Evolutionary conservation across 2,888 invertebrate genomes (phyloP), one percentile per base, ranked within the genome.

Genomic region (Parascotia fuliginaria): DNA sequence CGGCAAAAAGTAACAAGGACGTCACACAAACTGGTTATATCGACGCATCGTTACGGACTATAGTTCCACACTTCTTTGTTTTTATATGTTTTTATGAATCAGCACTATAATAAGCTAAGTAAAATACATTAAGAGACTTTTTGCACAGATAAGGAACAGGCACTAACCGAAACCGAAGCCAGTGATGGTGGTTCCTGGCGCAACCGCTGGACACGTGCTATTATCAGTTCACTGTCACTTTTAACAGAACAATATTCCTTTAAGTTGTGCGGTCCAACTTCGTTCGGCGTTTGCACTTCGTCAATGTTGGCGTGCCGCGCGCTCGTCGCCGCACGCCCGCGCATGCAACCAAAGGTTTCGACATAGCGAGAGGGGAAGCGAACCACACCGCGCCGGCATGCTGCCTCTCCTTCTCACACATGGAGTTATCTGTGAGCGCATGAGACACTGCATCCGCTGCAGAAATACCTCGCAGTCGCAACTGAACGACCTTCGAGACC

Each of bases 401-500:
- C 42, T 58, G 56, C 64, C 66, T 87, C 89, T 83, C 88, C 60
- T 73, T 90, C 75, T 39, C 73, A 69, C 89, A 39, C 62, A 55
- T 44, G 19, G 28, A 27, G 16, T 13, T 24, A 28, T 28, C 56
- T 34, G 43, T 56, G 42, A 16, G 47, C 50, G 51, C 39, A 40
- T 59, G 84, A 82, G 78, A 87, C 66, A 51, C 65, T 54, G 60
- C 61, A 71, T 59, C 65, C 69, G 64, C 77, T 79, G 78, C 76
- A 79, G 71, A 76, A 63, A 69, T 65, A 48, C 52, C 64, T 42
- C 48, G 46, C 50, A 67, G 71, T 70, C 70, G 77, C 77, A 79
- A 86, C 78, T 81, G 78, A 87, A 58, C 79, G 89, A 89, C 91
- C 91, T 91, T 90, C 87, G 77, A 75, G 75, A 72, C 76, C 79